Conservation (phyloP, 2,113 vertebrate species). For the Tetrax tetrax region DNA sequence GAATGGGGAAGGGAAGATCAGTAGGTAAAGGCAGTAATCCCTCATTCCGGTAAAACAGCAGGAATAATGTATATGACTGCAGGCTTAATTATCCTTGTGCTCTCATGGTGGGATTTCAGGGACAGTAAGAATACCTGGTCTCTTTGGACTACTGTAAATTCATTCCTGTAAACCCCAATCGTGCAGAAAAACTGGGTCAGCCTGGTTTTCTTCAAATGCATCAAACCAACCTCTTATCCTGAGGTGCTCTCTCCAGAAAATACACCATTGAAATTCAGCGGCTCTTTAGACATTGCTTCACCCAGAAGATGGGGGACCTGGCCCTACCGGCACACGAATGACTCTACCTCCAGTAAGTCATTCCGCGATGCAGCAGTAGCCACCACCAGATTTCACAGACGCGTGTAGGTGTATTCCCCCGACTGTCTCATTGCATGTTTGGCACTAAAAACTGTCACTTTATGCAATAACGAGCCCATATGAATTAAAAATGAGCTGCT, state of each 20-base stretch:
- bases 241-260: neutral
- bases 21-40: neutral
- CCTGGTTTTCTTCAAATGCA: neutral
- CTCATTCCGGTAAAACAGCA: neutral
- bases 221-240: neutral
- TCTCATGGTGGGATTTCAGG: neutral
- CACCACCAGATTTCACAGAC: neutral
- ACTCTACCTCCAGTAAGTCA: neutral
- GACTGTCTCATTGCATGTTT: neutral
- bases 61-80: neutral
- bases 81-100: neutral
- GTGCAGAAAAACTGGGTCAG: conserved; percentile 21
- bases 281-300: neutral
- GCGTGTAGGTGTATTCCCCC: neutral
- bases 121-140: neutral
- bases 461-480: neutral
- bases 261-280: neutral
- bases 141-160: neutral
- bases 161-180: neutral
- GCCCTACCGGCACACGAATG: neutral
- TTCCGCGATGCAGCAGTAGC: neutral
- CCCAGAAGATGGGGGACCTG: neutral
- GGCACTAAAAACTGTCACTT: neutral
- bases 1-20: neutral
- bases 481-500: neutral